phyloP scores from a whole-genome alignment of 2,888 invertebrate genomes.

The Chrysodeixis includens region DNA sequence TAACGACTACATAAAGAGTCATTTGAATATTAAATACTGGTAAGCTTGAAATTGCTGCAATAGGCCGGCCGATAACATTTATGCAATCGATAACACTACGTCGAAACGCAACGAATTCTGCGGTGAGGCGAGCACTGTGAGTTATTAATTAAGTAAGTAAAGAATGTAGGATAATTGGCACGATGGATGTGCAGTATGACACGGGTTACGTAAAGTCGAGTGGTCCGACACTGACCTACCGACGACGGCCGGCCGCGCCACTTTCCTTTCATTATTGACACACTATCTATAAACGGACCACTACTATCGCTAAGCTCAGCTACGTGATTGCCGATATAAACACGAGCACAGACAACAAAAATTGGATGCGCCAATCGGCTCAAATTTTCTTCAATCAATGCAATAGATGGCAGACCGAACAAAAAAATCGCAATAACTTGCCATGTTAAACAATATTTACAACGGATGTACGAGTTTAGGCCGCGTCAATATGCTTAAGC shows the following conservation, averaged over 20 bases:
- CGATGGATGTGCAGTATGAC: slow-evolving; percentile 79
- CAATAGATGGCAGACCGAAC: slow-evolving; percentile 14
- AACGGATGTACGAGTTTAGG: slow-evolving; percentile 45
- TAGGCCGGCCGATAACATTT: slow-evolving; percentile 38
- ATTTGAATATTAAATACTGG: slow-evolving; percentile 35
- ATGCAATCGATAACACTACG: slow-evolving; percentile 44
- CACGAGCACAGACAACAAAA: slow-evolving; percentile 42
- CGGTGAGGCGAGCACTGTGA: slow-evolving; percentile 9
- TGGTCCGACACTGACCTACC: slow-evolving; percentile 87
- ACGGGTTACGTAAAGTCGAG: slow-evolving; percentile 80
- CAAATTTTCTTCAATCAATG: slow-evolving; percentile 15
- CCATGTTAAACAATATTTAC: slow-evolving; percentile 40
- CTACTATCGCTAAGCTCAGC: slow-evolving; percentile 69
- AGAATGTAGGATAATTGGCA: slow-evolving; percentile 75
- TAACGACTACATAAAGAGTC: slow-evolving; percentile 31
- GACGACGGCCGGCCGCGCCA: slow-evolving; percentile 77
- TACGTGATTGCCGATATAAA: slow-evolving; percentile 69
- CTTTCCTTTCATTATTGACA: slow-evolving; percentile 89
- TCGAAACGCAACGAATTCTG: slow-evolving; percentile 21
- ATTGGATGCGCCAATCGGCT: slow-evolving; percentile 41
- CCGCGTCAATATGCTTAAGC: slow-evolving; percentile 26
- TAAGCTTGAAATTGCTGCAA: slow-evolving; percentile 42
- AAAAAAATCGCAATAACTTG: slow-evolving; percentile 33
- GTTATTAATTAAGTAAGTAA: slow-evolving; percentile 42
- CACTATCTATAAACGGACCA: slow-evolving; percentile 81